phyloP scores from a whole-genome alignment of 2,888 invertebrate species.

The Lapara coniferarum region DNA sequence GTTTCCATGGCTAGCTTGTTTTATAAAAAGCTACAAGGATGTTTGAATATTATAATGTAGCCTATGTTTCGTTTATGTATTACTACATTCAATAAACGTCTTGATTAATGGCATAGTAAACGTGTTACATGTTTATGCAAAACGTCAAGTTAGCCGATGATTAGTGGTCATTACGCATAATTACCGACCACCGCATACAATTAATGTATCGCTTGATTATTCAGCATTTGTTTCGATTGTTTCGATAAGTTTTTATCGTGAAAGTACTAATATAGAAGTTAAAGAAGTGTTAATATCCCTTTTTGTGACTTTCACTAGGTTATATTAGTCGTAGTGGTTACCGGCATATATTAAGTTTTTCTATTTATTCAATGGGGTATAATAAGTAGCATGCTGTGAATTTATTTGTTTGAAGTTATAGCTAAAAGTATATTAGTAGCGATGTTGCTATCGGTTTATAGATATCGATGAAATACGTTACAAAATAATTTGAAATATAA shows the following conservation, averaged over 20 bases:
- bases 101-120: slow-evolving; percentile 27
- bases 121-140: slow-evolving; percentile 29
- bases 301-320: neutral
- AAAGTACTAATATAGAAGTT: no score
- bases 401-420: no score
- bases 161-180: slow-evolving; percentile 28
- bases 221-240: slow-evolving; percentile 28
- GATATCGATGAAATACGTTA: neutral
- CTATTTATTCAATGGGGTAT: no score
- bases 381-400: no score
- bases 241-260: slow-evolving; percentile 29
- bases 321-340: neutral
- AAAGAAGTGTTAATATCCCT: no score
- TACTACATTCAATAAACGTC: slow-evolving; percentile 23
- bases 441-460: neutral
- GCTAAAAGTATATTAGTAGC: neutral
- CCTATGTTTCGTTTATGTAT: slow-evolving; percentile 18
- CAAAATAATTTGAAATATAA: no score
- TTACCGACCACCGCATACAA: slow-evolving; percentile 20
- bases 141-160: slow-evolving; percentile 28
- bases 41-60: slow-evolving; percentile 1
- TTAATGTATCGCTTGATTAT: slow-evolving; percentile 28
- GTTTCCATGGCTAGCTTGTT: neutral
- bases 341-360: no score
- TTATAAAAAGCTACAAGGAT: neutral